phyloP scores from a whole-genome alignment of 2,797 vertebrate species.

The Cuniculus paca region DNA sequence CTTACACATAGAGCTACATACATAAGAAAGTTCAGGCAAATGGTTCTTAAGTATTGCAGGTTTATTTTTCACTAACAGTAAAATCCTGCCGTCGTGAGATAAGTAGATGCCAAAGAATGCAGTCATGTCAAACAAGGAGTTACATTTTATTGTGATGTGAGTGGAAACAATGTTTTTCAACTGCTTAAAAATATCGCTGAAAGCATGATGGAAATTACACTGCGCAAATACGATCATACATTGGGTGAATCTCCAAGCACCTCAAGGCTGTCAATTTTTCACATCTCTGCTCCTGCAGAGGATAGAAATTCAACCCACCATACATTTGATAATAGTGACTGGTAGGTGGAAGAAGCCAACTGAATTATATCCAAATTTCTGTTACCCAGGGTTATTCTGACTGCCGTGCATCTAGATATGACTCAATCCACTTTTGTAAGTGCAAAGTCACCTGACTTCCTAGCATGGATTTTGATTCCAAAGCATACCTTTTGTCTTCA shows the following conservation, averaged over 20 bases:
- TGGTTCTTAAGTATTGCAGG: background rate
- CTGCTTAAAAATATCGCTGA: conserved; percentile 31
- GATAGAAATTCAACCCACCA: background rate
- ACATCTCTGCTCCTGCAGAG: background rate
- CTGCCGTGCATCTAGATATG: background rate
- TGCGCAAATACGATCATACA: background rate
- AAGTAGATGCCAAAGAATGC: background rate
- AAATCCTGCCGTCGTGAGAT: background rate
- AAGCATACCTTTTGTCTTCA: background rate
- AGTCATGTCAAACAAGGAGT: background rate
- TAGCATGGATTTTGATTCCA: background rate
- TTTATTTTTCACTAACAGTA: background rate
- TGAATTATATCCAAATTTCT: background rate
- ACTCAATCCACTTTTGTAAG: background rate
- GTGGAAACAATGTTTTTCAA: conserved; percentile 53
- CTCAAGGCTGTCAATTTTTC: background rate
- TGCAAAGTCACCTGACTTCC: background rate
- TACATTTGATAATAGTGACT: background rate
- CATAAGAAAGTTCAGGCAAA: background rate
- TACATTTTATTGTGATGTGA: background rate
- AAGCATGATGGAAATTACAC: conserved; percentile 27
- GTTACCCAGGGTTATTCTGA: background rate
- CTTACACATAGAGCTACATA: too few species aligned
- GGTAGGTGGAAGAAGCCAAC: background rate
- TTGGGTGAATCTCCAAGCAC: background rate